These are phyloP conservation scores for Halocynthia roretzi DNA, from an alignment of 23 tunicate species.

Conservation along the genomic window DNA sequence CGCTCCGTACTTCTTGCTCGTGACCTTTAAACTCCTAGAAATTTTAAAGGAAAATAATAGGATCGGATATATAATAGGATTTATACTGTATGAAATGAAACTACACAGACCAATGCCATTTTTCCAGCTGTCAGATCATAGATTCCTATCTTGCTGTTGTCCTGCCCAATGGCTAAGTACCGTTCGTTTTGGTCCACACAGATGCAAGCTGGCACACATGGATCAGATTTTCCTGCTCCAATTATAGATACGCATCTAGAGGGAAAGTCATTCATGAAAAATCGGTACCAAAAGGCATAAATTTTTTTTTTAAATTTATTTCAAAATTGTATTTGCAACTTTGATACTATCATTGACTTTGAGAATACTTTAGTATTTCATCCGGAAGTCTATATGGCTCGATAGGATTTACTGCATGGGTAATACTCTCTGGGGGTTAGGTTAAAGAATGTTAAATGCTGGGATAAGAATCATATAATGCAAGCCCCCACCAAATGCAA, in stretches of 20 bases:
- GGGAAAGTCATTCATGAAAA: background rate
- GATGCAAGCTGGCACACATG: slow-evolving; percentile 40
- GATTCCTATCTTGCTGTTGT: slow-evolving; percentile 35
- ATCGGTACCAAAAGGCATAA: background rate
- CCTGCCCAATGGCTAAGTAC: slow-evolving; percentile 41
- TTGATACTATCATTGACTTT: background rate
- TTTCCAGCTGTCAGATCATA: slow-evolving; percentile 52
- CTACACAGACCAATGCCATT: slow-evolving; percentile 12
- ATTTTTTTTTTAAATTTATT: background rate
- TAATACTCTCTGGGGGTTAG: too few species aligned
- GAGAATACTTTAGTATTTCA: background rate
- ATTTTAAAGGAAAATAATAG: background rate
- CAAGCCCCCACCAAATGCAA: too few species aligned
- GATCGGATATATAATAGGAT: background rate
- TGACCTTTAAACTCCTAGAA: slow-evolving; percentile 35
- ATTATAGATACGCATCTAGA: slow-evolving; percentile 58
- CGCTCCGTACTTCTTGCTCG: slow-evolving; percentile 59
- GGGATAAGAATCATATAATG: too few species aligned
- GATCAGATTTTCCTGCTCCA: slow-evolving; percentile 34
- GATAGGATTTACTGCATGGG: too few species aligned
- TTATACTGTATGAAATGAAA: background rate
- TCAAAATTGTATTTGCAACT: background rate
- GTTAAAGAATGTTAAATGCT: too few species aligned
- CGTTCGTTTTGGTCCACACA: slow-evolving; percentile 54
- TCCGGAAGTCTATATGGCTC: too few species aligned